phyloP scores from a whole-genome alignment of 92 coral and sea anemone species.

The Scolanthus callimorphus region DNA sequence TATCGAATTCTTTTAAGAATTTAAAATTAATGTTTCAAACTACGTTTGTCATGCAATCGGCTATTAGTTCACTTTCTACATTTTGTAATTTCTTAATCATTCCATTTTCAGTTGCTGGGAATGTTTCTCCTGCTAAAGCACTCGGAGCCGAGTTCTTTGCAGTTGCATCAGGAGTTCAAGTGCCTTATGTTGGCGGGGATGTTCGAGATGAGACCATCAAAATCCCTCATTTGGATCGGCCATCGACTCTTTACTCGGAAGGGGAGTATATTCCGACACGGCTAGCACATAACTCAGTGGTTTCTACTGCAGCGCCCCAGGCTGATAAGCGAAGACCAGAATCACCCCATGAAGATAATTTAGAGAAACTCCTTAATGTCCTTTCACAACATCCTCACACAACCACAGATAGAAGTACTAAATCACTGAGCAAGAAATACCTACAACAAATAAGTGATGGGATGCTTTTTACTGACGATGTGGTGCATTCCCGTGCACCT shows the following conservation, averaged over 20 bases:
- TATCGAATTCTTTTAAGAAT: no score
- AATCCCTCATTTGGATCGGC: constrained; percentile 10
- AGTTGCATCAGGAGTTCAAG: constrained; percentile 89
- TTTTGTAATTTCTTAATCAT: no score
- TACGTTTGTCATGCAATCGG: no score
- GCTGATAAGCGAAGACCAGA: constrained; percentile 20
- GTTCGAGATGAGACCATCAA: constrained; percentile 38
- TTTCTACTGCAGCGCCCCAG: constrained; percentile 19
- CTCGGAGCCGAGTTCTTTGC: constrained; percentile 93
- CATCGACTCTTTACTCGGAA: constrained; percentile 10
- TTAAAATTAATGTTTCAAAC: no score
- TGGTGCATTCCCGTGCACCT: constrained; percentile 79
- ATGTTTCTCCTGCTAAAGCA: constrained; percentile 46
- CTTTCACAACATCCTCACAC: constrained; percentile 55
- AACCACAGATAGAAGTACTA: constrained; percentile 53
- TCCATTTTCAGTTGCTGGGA: constrained; percentile 33
- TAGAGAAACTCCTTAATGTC: constrained; percentile 49
- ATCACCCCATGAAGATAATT: not conserved
- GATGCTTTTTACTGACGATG: constrained; percentile 72
- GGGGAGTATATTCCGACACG: constrained; percentile 21
- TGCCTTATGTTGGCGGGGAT: constrained; percentile 91
- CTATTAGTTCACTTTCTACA: no score
- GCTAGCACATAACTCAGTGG: constrained; percentile 11
- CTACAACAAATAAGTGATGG: constrained; percentile 70
- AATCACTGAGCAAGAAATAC: constrained; percentile 47